Evolutionary conservation across 1,140 invertebrate genomes (phyloP).

Genomic region (Trichonephila clavipes): DNA sequence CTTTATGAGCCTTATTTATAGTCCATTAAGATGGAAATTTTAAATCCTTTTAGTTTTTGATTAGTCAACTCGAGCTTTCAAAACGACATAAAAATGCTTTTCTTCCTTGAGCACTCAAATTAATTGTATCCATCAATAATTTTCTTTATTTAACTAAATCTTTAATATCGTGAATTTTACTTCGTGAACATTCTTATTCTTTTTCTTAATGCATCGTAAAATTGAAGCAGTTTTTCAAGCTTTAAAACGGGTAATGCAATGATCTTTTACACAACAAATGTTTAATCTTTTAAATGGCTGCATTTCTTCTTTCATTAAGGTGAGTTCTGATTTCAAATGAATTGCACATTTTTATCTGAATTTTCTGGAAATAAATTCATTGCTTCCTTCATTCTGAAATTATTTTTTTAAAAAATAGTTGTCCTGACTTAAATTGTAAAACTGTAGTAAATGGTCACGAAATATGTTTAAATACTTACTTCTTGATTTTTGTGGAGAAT

Average conservation of each 20-base stretch:
- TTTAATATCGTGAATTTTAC: not conserved
- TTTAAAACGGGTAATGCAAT: not conserved
- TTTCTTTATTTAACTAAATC: not conserved
- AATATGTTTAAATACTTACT: too few relatives aligned
- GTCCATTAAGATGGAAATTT: not conserved
- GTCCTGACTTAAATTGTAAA: too few relatives aligned
- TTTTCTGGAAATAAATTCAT: too few relatives aligned
- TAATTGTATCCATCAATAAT: slow-evolving; percentile 10
- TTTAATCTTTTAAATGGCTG: not conserved
- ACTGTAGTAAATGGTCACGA: too few relatives aligned
- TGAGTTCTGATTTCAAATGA: not conserved
- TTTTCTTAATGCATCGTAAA: not conserved
- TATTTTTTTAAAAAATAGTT: too few relatives aligned
- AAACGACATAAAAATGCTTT: not conserved
- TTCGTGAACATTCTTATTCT: not conserved
- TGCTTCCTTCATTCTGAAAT: too few relatives aligned
- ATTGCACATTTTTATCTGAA: not conserved
- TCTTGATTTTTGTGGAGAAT: too few relatives aligned
- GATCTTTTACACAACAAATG: not conserved
- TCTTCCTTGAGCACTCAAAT: not conserved
- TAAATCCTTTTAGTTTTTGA: not conserved
- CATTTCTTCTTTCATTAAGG: not conserved
- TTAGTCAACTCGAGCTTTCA: not conserved
- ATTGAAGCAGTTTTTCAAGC: not conserved
- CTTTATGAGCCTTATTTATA: not conserved